Evolutionary conservation across 2,888 invertebrate genomes (phyloP), one percentile per base, ranked within the genome.

Genomic region (Lymantria monacha): DNA sequence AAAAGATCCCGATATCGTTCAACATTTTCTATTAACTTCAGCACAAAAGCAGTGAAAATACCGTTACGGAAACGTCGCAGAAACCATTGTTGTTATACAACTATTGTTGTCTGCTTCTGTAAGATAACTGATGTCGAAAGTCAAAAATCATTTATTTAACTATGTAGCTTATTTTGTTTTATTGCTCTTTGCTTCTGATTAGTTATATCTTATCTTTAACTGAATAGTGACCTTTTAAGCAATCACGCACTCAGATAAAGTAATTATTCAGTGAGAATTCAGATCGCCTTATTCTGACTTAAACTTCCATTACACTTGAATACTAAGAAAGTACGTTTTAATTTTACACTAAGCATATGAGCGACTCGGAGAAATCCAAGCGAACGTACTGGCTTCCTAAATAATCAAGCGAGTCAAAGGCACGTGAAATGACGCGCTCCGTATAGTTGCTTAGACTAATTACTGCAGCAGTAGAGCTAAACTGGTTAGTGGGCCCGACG

Each of bases 361-460:
- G 22, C 22, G 5, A 22, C 22, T 22, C 22, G 22, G n/a, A 22
- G 22, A 22, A 22, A 22, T 22, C 22, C 22, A 22, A 22, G 22
- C 22, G 22, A 22, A 5, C 22, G 22, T 22, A 22, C 22, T 22
- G 69, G 68, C 59, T 67, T 58, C 49, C 50, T 60, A 73, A 76
- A 67, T 75, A 70, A 79, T 71, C 74, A 70, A 70, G 74, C 70
- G 69, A 76, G 70, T 72, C 73, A 70, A 73, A 78, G 76, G 61
- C 44, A 76, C 72, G 70, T 74, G 66, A 61, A 75, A 70, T 75
- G 67, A 63, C 72, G 71, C 59, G 76, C 77, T 76, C 70, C 72
- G 77, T 75, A 72, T 76, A 72, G 74, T 71, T 81, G 79, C 79
- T 86, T 79, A 81, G 77, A 81, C 82, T 89, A 88, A 89, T 88